phyloP scores from a whole-genome alignment of 2,888 invertebrate species.

The Nysson spinosus region DNA sequence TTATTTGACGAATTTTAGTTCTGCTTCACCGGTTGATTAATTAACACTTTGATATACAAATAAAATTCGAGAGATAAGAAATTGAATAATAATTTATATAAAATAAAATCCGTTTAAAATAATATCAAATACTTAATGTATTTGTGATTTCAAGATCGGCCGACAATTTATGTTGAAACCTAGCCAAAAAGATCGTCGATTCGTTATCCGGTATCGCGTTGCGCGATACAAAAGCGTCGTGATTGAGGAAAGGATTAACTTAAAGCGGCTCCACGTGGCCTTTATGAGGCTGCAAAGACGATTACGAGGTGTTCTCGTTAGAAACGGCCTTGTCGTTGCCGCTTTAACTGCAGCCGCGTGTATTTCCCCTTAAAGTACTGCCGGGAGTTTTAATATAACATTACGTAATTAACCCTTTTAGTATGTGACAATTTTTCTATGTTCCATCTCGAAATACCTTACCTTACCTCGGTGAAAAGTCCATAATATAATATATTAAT shows the following conservation, averaged over 20 bases:
- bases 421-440: neutral
- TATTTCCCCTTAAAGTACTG: neutral
- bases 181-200: slow-evolving; percentile 8
- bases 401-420: neutral
- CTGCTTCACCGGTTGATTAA: too few species aligned
- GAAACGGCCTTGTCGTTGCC: slow-evolving; percentile 33
- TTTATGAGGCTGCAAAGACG: slow-evolving; percentile 48
- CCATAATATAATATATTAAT: too few species aligned
- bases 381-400: neutral
- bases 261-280: slow-evolving; percentile 39
- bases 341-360: slow-evolving; percentile 4
- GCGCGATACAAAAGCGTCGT: slow-evolving; percentile 25
- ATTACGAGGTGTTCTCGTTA: slow-evolving; percentile 48
- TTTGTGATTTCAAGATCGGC: neutral
- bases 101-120: too few species aligned
- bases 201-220: slow-evolving; percentile 10
- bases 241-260: slow-evolving; percentile 51
- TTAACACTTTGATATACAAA: too few species aligned
- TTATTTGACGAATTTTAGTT: too few species aligned
- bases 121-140: too few species aligned
- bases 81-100: too few species aligned
- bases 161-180: neutral
- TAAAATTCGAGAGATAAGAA: too few species aligned
- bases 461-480: too few species aligned
- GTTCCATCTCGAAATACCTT: too few species aligned